Evolutionary conservation across 2,113 vertebrate species (phyloP), one percentile per base, ranked within the genome.

Genomic region (Nanorana parkeri): DNA sequence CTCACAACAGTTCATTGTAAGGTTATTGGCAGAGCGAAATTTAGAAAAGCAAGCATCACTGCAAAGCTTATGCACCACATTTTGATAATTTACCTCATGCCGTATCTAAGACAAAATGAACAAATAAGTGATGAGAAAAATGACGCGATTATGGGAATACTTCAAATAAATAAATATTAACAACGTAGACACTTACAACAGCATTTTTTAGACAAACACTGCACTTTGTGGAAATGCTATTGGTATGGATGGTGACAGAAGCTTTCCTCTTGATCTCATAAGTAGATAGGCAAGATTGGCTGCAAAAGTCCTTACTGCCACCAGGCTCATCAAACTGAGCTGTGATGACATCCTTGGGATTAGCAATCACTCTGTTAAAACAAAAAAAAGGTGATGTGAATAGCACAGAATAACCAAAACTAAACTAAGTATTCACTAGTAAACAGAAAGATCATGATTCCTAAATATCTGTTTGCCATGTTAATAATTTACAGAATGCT

Each of bases 61-160:
- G 92, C 98, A 99, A 56, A 99, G 91, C 89, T 96, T 97, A 86
- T 99, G 95, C 5, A 96, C 91, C 0, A 94, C 87, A 0, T 96
- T 95, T 84, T 95, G 94, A 87, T 98, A 95, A 85, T 96, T 95
- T 80, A 99, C 97, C 86, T 98, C 96, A 0, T 99, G 97, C 77
- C 95, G 95, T 83, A 93, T 96, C 97, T 99, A 5, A 67, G 58
- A 20, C 20, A 5, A 64, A 29, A 64, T 6, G 13, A 19, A 36
- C 28, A 65, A 15, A 8, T 15, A 47, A 47, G 41, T 15, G 6
- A 15, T 41, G 13, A 47, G 8, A 47, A 2, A 47, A 47, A 13
- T 47, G 2, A 47, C 2, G 41, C 3, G 32, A 36, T 6, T 5
- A 47, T 47, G 41, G 41, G 41, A 41, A 41, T 10, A 36, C 6